Percentiles rank a stretch among this genome's conserved stretches.
These are phyloP conservation scores for Pseudochirops cupreus DNA, from an alignment of 2,797 vertebrate genomes.

Conservation along the genomic window DNA sequence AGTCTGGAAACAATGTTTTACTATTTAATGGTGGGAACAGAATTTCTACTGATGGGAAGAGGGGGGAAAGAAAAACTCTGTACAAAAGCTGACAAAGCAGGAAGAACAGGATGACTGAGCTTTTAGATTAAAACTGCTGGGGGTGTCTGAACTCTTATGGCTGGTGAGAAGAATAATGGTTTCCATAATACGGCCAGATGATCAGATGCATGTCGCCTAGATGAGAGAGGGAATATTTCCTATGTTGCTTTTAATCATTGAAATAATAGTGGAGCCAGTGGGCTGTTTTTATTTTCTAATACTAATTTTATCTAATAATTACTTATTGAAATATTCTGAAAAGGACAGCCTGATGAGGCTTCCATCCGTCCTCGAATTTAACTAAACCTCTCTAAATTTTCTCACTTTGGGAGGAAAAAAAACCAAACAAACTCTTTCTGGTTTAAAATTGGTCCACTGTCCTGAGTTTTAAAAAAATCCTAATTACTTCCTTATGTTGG, in stretches of 20 bases:
- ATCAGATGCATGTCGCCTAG: constrained; percentile 76
- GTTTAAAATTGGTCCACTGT: constrained; percentile 46
- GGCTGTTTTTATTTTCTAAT: constrained; percentile 57
- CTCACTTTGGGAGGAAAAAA: neutral
- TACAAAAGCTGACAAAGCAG: constrained; percentile 86
- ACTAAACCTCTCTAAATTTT: constrained; percentile 53
- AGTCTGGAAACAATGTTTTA: constrained; percentile 58
- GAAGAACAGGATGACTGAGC: constrained; percentile 80
- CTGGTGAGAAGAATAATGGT: constrained; percentile 77
- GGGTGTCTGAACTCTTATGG: constrained; percentile 65
- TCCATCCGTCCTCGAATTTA: constrained; percentile 46
- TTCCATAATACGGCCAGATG: constrained; percentile 75
- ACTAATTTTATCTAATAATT: constrained; percentile 58
- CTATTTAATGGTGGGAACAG: constrained; percentile 73
- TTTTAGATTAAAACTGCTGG: constrained; percentile 79
- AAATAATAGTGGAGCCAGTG: constrained; percentile 5
- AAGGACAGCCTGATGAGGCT: constrained; percentile 32
- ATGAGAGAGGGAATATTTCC: constrained; percentile 74
- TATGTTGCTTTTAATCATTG: constrained; percentile 38
- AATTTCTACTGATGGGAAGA: constrained; percentile 70
- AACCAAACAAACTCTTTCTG: neutral
- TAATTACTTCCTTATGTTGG: neutral
- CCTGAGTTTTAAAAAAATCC: constrained; percentile 29
- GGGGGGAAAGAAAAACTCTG: constrained; percentile 68
- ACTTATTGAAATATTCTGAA: constrained; percentile 42